Base-by-base conservation (phyloP, 1,140 invertebrate species). In the Sitophilus oryzae region DNA sequence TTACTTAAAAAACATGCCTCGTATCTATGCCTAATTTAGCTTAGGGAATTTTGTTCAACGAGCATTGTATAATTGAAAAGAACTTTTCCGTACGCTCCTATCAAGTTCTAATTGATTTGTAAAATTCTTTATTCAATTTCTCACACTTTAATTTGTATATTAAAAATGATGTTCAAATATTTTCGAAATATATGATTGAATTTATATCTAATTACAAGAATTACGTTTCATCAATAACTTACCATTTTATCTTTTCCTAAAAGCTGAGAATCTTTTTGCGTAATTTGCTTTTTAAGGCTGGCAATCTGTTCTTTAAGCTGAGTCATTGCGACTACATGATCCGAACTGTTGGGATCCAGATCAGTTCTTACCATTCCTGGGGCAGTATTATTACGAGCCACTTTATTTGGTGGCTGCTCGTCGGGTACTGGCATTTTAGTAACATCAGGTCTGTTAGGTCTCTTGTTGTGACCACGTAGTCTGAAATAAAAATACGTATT, bases 271-370 rank as follows among this genome's bases (percentile, higher is more conserved):
- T 96, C 92, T 73, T 96, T 96, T 54, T 83, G 79, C 46, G 77
- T 74, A 2, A 96, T 76, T 65, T 91, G 89, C 71, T 93, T 95
- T 70, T 96, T 89, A n/a, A 96, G 73, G 66, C 84, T 85, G 23
- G 91, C 90, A 60, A 96, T 93, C 66, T 94, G 88, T 72, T 97
- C 94, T 67, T 90, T 91, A 0, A 98, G 79, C 70, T 95, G 91
- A 11, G 93, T 95, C 70, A 96, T 89, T 0, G 91, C 90, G 8
- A 95, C 91, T 18, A 96, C 87, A 68, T 96, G 91, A 72, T 97
- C 93, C 0, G 90, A 91, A 67, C 86, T 91, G 63, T 89, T 90
- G 0, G 89, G 87, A 74, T 94, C 91, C 35, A 84, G 63, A 62
- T 80, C 81, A 43, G 77, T 79, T 67, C 71, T 34, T 21, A 66